Conservation (phyloP, 2,888 invertebrate genomes). For the Leucoma salicis region DNA sequence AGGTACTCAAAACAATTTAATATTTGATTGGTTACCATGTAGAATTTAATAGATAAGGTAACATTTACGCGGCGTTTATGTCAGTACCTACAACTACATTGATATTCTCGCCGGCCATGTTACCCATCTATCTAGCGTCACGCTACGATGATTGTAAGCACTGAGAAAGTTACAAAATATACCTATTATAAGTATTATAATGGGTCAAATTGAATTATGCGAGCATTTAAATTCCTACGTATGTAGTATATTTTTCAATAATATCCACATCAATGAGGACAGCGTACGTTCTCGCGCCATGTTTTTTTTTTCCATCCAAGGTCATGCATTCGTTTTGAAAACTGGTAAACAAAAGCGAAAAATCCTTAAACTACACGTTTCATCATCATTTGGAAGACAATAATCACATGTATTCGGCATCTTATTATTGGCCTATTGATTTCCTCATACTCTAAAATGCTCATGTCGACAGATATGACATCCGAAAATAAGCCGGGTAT, state of each 20-base stretch:
- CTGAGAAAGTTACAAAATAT: constrained; percentile 68
- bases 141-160: constrained; percentile 66
- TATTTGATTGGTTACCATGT: constrained; percentile 29
- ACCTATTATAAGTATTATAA: constrained; percentile 55
- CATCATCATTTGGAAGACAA: constrained; percentile 1
- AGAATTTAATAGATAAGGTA: constrained; percentile 34
- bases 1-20: constrained; percentile 25
- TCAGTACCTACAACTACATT: constrained; percentile 54
- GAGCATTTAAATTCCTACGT: constrained; percentile 27
- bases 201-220: constrained; percentile 49
- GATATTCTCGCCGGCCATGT: constrained; percentile 78
- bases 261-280: constrained; percentile 52
- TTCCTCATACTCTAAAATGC: constrained; percentile 60
- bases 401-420: constrained; percentile 29
- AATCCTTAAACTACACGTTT: constrained; percentile 11
- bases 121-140: constrained; percentile 71
- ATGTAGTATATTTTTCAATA: constrained; percentile 38
- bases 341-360: constrained; percentile 75
- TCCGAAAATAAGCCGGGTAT: constrained; percentile 75
- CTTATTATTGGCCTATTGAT: constrained; percentile 65
- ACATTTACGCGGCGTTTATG: constrained; percentile 53
- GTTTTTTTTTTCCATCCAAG: constrained; percentile 76
- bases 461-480: constrained; percentile 52
- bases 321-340: constrained; percentile 74
- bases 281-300: constrained; percentile 77